Evolutionary conservation across 2,113 vertebrate genomes (phyloP), one percentile per base, ranked within the genome.

Genomic region (Podocnemis expansa): DNA sequence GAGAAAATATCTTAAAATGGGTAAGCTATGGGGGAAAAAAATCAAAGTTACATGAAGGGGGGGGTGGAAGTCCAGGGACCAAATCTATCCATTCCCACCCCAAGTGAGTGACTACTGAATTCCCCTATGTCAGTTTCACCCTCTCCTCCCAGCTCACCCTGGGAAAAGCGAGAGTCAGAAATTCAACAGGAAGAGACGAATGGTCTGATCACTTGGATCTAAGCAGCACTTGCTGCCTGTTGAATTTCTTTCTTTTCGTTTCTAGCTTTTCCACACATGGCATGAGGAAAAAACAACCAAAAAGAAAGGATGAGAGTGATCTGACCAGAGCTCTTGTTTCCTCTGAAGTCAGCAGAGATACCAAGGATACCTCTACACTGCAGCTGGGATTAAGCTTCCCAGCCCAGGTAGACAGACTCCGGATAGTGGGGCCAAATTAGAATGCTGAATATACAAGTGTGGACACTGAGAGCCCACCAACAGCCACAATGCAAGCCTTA

Each of bases 331-430:
- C 38, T 55, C 70, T 52, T n/a, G n/a, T 29, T 78, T 54, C 41
- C 45, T 84, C 27, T 29, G 34, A 89, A 92, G 73, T 54, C 9
- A 92, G 85, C 92, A 87, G 81, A 91, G 94, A 47, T 80, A 93
- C 87, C 31, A 34, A 34, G 31, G 60, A 31, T 67, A 19, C 19
- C 17, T 38, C 63, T 67, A 10, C 34, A n/a, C 63, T 67, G 34
- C 34, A 67, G 63, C 4, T 21, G 14, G 63, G 8, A n/a, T 4
- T 19, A 21, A 67, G 63, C 34, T 14, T 63, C 60, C 60, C 60
- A n/a, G 34, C 34, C 17, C 4, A 67, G 34, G 63, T n/a, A 67
- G 16, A 67, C 63, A 67, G 63, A 67, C 17, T 38, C 17, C 2
- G 4, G 63, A 19, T n/a, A 67, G 63, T 38, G 8, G 63, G 34